Evolutionary conservation across 1,140 invertebrate species (phyloP), one percentile per base, ranked within the genome.

Genomic region (Plutomurus gul): DNA sequence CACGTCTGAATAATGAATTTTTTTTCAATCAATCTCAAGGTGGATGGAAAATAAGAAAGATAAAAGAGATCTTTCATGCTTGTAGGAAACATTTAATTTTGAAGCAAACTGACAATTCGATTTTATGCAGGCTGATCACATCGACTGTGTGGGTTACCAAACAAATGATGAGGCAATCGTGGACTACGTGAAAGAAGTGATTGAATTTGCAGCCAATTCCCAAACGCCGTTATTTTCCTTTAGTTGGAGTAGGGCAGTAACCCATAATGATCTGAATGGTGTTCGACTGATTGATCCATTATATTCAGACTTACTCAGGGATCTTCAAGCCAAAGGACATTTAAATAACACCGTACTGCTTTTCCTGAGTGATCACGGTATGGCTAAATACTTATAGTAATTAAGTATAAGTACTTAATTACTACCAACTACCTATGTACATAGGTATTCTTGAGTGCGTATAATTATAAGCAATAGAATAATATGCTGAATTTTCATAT

Each of bases 161-260:
- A 75, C 72, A 11, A 47, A 46, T 33, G 78, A 79, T n/a, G 72
- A 79, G 46, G 8, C 39, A 13, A 20, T 79, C 5, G 18, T 70
- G 1, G 40, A 71, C 7, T 75, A 75, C 56, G 39, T 71, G 6
- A 18, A 43, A 13, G 33, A 70, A 20, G 2, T 71, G 13, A n/a
- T 79, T 11, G 20, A 76, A 25, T 7, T 72, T 3, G 30, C 77
- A 20, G n/a, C 4, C 1, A 37, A n/a, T 22, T 4, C 4, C 1
- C 22, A 16, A 6, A 20, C 30, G 11, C 78, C 78, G 3, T 13
- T 47, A 13, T 79, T 56, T 30, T 22, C 36, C 18, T n/a, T 27
- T 10, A 56, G 20, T 46, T 79, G 78, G 78, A 18, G 56, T 22
- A 75, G 73, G 1, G 30, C 8, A 3, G 7, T 76, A 16, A 22